Percentiles rank a stretch among this genome's conserved stretches.
phyloP scores from a whole-genome alignment of 2,797 vertebrate genomes.

The Emys orbicularis region DNA sequence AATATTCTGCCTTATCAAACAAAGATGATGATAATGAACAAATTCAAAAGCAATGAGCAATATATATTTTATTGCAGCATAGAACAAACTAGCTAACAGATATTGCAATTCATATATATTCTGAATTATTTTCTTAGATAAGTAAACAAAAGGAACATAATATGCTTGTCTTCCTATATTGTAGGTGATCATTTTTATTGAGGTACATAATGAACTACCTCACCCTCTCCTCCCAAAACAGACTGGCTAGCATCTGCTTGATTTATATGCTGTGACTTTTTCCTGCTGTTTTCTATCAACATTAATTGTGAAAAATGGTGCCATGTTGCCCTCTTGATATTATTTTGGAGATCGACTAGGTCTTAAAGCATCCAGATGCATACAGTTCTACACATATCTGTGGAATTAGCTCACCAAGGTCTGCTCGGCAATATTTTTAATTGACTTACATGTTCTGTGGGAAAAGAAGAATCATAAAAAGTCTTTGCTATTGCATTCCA shows the following conservation, averaged over 20 bases:
- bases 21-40: neutral
- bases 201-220: constrained; percentile 70
- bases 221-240: constrained; percentile 73
- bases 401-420: constrained; percentile 84
- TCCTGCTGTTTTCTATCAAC: constrained; percentile 90
- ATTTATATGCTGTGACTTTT: constrained; percentile 86
- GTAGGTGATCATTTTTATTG: constrained; percentile 71
- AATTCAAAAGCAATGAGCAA: neutral
- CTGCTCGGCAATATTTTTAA: constrained; percentile 83
- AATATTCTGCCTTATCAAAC: neutral
- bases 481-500: constrained; percentile 84
- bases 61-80: neutral
- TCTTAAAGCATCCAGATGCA: constrained; percentile 84
- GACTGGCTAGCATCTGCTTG: constrained; percentile 82
- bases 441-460: constrained; percentile 88
- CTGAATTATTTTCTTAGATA: neutral
- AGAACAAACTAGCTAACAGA: neutral
- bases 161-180: constrained; percentile 44
- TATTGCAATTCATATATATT: neutral
- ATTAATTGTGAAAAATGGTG: constrained; percentile 88
- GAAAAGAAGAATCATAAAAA: constrained; percentile 85
- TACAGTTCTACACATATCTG: constrained; percentile 84
- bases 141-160: neutral
- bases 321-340: constrained; percentile 85
- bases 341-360: constrained; percentile 83